Evolutionary conservation across 2,888 invertebrate species (phyloP).

Genomic region (Achlya flavicornis): DNA sequence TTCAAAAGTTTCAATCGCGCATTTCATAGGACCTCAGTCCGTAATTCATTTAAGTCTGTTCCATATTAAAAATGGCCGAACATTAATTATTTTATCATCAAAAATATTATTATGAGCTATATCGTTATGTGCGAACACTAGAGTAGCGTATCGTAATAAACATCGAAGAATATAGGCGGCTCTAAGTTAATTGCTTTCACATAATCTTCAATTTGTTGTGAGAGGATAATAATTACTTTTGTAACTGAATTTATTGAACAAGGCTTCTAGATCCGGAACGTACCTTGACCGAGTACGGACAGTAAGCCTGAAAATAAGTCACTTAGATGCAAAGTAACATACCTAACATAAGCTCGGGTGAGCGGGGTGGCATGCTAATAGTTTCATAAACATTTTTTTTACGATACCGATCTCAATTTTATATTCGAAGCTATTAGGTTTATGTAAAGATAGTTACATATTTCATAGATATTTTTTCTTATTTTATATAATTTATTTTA

Average conservation of each 20-base stretch:
- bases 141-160: slow-evolving; percentile 7
- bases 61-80: neutral
- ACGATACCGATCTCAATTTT: slow-evolving; percentile 79
- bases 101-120: neutral
- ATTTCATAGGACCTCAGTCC: no score
- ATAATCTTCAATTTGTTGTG: neutral
- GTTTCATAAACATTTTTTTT: slow-evolving; percentile 49
- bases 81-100: neutral
- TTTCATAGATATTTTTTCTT: slow-evolving; percentile 55
- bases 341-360: neutral
- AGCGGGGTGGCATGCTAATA: slow-evolving; percentile 23
- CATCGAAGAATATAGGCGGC: neutral
- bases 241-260: neutral
- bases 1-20: no score
- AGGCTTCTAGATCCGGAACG: neutral
- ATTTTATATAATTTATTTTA: slow-evolving; percentile 63
- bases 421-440: slow-evolving; percentile 80
- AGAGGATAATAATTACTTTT: neutral
- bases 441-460: slow-evolving; percentile 55
- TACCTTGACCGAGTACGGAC: neutral
- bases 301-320: neutral
- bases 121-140: slow-evolving; percentile 1
- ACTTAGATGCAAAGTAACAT: neutral
- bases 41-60: neutral
- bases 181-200: slow-evolving; percentile 4